Conservation (phyloP, 2,113 vertebrate genomes). For the Leuciscus idus region DNA sequence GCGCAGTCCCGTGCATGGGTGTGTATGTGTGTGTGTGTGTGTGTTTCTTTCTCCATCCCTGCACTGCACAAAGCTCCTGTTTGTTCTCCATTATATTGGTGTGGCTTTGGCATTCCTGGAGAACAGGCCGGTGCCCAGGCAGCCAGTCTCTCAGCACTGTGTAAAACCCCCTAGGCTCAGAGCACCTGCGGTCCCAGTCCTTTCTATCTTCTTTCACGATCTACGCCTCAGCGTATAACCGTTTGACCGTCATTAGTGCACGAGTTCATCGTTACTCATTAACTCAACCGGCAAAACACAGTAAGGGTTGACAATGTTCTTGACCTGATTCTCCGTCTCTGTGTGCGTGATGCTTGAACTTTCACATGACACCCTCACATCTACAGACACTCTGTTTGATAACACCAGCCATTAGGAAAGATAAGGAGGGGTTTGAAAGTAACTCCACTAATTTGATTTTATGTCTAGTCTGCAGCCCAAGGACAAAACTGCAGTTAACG, state of each 20-base stretch:
- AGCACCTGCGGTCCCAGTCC: slow-evolving; percentile 33
- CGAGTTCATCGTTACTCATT: slow-evolving; percentile 37
- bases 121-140: slow-evolving; percentile 49
- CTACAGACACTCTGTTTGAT: slow-evolving; percentile 1
- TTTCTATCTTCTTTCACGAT: slow-evolving; percentile 26
- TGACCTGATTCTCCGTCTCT: slow-evolving; percentile 25
- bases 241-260: background rate
- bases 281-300: slow-evolving; percentile 16
- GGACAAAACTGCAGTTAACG: background rate
- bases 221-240: slow-evolving; percentile 30
- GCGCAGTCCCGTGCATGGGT: slow-evolving; percentile 27
- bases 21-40: slow-evolving; percentile 18
- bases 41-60: slow-evolving; percentile 49
- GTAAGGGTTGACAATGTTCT: background rate
- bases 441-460: background rate
- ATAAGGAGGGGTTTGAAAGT: background rate
- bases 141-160: slow-evolving; percentile 44
- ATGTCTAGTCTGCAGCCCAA: background rate
- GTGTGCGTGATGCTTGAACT: background rate
- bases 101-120: slow-evolving; percentile 75
- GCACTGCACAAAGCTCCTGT: slow-evolving; percentile 70
- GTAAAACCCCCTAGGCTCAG: slow-evolving; percentile 21
- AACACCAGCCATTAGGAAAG: background rate
- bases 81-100: slow-evolving; percentile 73
- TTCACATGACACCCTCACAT: background rate